Evolutionary conservation across 1,140 invertebrate genomes (phyloP).

Genomic region (Pachypeltis micranthus): DNA sequence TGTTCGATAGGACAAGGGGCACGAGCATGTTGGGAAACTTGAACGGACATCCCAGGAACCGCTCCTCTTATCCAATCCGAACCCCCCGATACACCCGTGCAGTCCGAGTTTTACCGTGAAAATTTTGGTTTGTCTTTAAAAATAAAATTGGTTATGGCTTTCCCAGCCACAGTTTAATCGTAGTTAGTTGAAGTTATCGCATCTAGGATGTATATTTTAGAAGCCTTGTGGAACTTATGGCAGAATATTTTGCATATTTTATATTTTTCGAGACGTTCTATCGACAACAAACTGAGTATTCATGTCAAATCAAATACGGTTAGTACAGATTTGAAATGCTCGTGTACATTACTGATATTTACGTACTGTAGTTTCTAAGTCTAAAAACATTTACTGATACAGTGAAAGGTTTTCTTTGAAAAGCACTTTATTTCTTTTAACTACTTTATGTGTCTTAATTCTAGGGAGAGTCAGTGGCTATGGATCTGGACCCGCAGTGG

Average conservation of each 20-base stretch:
- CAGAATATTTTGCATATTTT: constrained; percentile 50
- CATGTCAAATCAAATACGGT: constrained; percentile 60
- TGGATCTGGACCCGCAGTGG: constrained; percentile 62
- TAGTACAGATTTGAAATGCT: constrained; percentile 27
- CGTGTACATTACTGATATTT: not conserved
- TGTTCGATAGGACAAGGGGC: too few species aligned
- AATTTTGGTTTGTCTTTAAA: too few species aligned
- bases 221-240: constrained; percentile 36
- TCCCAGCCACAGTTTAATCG: too few species aligned
- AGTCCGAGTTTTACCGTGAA: too few species aligned
- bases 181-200: too few species aligned
- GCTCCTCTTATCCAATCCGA: too few species aligned
- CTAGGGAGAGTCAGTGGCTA: constrained; percentile 38
- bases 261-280: constrained; percentile 45
- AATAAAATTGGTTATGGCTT: too few species aligned
- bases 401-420: not conserved
- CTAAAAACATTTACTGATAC: not conserved
- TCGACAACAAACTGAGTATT: constrained; percentile 51
- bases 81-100: too few species aligned
- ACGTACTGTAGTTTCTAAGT: not conserved
- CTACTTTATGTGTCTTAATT: not conserved
- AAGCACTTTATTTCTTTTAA: not conserved
- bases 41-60: too few species aligned
- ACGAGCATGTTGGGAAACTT: too few species aligned
- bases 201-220: too few species aligned